Percentiles rank a stretch among this genome's conserved stretches.
Conservation (phyloP, 2,797 vertebrate genomes). For the Mormyrops attenuatus region DNA sequence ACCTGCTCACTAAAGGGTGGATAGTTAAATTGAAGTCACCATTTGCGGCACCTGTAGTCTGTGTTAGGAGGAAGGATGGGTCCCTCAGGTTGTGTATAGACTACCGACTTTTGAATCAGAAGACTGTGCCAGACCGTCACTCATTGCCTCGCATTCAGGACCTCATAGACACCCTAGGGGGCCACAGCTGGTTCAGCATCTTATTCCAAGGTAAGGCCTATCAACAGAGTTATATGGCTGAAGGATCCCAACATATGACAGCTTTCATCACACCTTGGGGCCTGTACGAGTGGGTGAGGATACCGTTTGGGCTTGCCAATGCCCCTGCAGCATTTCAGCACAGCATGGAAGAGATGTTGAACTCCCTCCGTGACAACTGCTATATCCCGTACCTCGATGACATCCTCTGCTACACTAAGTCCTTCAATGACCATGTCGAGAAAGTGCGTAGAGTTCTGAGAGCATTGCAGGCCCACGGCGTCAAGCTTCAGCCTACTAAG, state of each 20-base stretch:
- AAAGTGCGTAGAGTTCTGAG: neutral
- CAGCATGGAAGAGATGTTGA: neutral
- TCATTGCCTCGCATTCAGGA: too few species aligned
- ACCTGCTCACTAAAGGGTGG: too few species aligned
- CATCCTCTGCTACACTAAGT: neutral
- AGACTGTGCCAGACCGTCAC: neutral
- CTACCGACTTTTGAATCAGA: neutral
- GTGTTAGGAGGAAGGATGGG: neutral
- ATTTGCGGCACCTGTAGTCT: neutral
- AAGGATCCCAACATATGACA: neutral
- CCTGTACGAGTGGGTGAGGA: neutral
- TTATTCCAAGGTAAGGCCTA: neutral
- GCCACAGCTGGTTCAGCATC: neutral
- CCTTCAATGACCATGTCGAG: neutral
- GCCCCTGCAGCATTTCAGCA: neutral
- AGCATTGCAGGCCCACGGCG: neutral
- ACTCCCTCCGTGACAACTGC: neutral
- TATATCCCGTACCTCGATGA: neutral
- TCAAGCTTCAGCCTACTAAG: neutral
- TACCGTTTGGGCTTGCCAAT: neutral
- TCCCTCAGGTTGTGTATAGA: neutral
- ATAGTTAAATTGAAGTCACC: too few species aligned
- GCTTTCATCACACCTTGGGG: neutral
- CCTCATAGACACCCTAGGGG: neutral
- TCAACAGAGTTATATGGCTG: neutral